Evolutionary conservation across 2,797 vertebrate species (phyloP).

Genomic region (Thaleichthys pacificus): DNA sequence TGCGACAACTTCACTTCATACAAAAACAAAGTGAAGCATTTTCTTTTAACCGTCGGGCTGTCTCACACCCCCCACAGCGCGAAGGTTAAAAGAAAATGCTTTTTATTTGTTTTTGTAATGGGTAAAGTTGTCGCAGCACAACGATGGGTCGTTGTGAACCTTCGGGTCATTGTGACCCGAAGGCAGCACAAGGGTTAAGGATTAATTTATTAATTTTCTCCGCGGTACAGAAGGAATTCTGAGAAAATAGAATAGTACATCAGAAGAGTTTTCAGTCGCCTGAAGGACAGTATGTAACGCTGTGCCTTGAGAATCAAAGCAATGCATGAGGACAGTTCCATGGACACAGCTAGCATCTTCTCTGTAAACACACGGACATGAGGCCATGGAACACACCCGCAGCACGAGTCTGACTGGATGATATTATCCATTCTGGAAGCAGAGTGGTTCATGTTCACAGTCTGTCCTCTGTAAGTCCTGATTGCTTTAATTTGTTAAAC

Average conservation of each 20-base stretch:
- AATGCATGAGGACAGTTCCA: constrained; percentile 18
- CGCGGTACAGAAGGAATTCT: neutral
- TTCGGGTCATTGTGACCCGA: too few relatives aligned
- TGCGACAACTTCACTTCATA: too few relatives aligned
- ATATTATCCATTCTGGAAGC: too few relatives aligned
- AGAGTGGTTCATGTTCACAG: constrained; percentile 22
- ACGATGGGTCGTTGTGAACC: too few relatives aligned
- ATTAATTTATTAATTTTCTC: neutral
- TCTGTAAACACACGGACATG: neutral
- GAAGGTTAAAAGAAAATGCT: too few relatives aligned
- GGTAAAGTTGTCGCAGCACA: too few relatives aligned
- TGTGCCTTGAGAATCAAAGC: constrained; percentile 29
- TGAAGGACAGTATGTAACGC: neutral
- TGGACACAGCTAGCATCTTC: neutral
- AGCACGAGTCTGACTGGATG: too few relatives aligned
- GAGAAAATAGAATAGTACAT: neutral
- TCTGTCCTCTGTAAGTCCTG: constrained; percentile 33
- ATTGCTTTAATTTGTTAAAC: constrained; percentile 19
- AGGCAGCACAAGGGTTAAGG: too few relatives aligned
- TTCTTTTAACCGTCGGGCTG: too few relatives aligned
- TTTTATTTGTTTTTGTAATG: too few relatives aligned
- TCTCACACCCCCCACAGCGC: too few relatives aligned
- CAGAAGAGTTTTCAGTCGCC: neutral
- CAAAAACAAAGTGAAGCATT: too few relatives aligned
- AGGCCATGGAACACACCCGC: neutral